Percentiles rank a stretch among this genome's conserved stretches.
Evolutionary conservation across 2,113 vertebrate genomes (phyloP).

Genomic region (Furnarius figulus): DNA sequence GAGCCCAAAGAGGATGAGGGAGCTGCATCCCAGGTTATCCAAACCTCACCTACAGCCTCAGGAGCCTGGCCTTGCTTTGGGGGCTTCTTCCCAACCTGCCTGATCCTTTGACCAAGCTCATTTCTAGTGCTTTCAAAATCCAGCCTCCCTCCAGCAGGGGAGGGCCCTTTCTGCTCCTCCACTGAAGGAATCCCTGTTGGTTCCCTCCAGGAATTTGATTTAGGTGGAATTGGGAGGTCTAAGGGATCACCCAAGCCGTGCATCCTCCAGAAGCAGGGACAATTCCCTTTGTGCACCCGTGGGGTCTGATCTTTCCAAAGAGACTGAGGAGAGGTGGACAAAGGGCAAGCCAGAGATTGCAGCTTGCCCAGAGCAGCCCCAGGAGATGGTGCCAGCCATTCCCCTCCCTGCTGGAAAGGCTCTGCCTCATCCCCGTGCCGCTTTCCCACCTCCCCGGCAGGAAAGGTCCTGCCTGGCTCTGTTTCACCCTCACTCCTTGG

Average conservation of each 20-base stretch:
- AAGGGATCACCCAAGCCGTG: neutral
- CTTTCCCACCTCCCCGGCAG: neutral
- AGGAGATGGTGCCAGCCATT: neutral
- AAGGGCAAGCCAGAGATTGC: neutral
- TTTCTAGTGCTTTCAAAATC: neutral
- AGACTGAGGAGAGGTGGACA: neutral
- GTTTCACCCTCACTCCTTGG: neutral
- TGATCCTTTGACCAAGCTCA: neutral
- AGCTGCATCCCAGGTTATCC: neutral
- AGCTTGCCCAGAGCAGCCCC: neutral
- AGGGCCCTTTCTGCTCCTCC: neutral
- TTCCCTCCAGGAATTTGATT: neutral
- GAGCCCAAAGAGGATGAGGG: neutral
- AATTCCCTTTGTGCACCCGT: neutral
- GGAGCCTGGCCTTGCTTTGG: neutral
- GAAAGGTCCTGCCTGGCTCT: neutral
- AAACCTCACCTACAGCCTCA: neutral
- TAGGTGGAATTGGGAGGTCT: neutral
- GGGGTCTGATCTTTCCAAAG: neutral
- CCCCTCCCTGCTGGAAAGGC: neutral
- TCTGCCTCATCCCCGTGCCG: neutral
- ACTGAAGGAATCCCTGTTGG: neutral
- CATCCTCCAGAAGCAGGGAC: neutral
- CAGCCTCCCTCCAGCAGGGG: rapidly evolving
- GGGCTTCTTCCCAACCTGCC: neutral